These are phyloP conservation scores for Peribatodes rhomboidaria DNA, from an alignment of 2,888 invertebrate species.

Conservation along the genomic window DNA sequence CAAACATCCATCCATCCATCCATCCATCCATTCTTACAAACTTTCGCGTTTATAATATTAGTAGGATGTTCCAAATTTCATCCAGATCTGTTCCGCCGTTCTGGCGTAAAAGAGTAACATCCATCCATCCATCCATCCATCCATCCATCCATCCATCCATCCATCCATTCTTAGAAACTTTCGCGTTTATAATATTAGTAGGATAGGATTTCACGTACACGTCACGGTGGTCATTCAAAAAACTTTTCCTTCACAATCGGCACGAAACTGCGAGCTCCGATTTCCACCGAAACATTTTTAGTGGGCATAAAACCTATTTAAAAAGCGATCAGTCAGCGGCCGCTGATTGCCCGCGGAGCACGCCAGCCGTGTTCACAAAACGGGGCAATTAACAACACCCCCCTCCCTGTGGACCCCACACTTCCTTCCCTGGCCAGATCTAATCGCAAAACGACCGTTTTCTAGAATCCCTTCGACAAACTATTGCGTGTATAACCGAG, in stretches of 20 bases:
- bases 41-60: too few species aligned
- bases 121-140: too few species aligned
- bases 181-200: background rate
- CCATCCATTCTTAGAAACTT: too few species aligned
- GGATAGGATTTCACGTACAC: constrained; percentile 31
- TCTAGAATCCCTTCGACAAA: constrained; percentile 85
- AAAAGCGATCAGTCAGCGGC: constrained; percentile 86
- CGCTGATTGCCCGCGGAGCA: constrained; percentile 83
- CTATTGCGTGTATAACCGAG: constrained; percentile 76
- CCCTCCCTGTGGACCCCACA: constrained; percentile 63
- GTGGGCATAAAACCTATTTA: constrained; percentile 86
- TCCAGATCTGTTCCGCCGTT: too few species aligned
- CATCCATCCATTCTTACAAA: too few species aligned
- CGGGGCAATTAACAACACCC: constrained; percentile 84
- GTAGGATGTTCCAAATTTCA: too few species aligned
- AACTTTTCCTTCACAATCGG: constrained; percentile 71
- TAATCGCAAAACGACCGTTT: constrained; percentile 87
- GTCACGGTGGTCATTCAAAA: constrained; percentile 64
- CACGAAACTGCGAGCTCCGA: constrained; percentile 68
- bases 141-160: too few species aligned
- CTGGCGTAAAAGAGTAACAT: too few species aligned
- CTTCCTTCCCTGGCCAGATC: constrained; percentile 72
- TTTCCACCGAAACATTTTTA: constrained; percentile 82
- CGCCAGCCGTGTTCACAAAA: constrained; percentile 86
- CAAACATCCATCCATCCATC: too few species aligned